Evolutionary conservation across 2,113 vertebrate genomes (phyloP).

Genomic region (Sardina pilchardus): DNA sequence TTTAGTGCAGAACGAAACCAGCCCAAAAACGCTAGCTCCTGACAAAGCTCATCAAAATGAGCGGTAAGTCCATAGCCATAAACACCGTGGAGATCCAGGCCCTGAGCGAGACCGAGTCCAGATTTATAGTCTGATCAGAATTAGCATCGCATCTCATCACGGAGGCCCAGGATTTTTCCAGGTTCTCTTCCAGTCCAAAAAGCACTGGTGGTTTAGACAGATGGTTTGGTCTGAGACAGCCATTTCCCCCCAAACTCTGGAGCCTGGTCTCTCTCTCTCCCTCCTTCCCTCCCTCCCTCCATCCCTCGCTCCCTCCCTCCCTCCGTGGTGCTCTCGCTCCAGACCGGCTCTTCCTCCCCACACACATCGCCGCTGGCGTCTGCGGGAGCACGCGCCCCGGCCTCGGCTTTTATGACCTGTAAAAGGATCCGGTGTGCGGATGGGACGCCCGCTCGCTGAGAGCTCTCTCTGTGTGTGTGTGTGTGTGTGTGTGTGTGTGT

Average conservation of each 20-base stretch:
- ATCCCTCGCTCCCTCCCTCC: neutral
- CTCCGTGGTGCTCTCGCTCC: neutral
- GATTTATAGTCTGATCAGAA: conserved; percentile 8
- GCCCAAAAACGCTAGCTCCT: neutral
- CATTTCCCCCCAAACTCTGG: neutral
- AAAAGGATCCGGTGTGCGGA: conserved; percentile 36
- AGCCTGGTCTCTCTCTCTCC: neutral
- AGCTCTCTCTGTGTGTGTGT: neutral
- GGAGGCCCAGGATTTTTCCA: neutral
- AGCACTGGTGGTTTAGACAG: neutral
- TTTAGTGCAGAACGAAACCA: neutral
- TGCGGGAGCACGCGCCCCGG: conserved; percentile 26
- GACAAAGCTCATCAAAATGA: neutral
- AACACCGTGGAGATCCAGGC: neutral
- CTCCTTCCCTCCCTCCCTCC: neutral
- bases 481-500: conserved; percentile 4
- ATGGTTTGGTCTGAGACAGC: conserved; percentile 17
- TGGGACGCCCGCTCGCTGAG: conserved; percentile 28
- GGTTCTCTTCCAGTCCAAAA: neutral
- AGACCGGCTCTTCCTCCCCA: conserved; percentile 13
- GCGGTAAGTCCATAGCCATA: neutral
- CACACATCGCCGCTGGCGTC: conserved; percentile 21
- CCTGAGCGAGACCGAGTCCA: neutral
- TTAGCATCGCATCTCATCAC: neutral
- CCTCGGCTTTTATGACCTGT: conserved; percentile 36